These are phyloP conservation scores for Heliconius charithonia DNA, from an alignment of 2,888 invertebrate species.

Conservation along the genomic window DNA sequence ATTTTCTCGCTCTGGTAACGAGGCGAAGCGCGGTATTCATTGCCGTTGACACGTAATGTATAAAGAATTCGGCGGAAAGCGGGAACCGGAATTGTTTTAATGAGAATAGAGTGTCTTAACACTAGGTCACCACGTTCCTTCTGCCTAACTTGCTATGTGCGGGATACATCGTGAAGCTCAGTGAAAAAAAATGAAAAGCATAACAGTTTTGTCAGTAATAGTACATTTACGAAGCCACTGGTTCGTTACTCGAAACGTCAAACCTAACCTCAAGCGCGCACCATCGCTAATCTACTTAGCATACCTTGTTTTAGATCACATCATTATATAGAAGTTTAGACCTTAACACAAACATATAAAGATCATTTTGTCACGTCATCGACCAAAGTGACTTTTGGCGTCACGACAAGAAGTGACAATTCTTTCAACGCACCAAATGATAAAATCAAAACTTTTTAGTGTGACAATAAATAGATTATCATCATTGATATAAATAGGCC, in stretches of 20 bases:
- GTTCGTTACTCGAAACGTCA: conserved; percentile 74
- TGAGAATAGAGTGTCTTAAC: too few species aligned
- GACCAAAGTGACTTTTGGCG: conserved; percentile 74
- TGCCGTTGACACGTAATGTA: too few species aligned
- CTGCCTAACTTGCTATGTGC: too few species aligned
- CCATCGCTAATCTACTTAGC: conserved; percentile 79
- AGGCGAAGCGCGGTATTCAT: too few species aligned
- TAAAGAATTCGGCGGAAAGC: too few species aligned
- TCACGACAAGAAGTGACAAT: conserved; percentile 81
- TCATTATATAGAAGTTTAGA: conserved; percentile 51
- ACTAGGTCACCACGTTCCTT: too few species aligned
- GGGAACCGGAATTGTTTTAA: too few species aligned
- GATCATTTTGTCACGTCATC: conserved; percentile 45
- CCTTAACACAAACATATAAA: conserved; percentile 53
- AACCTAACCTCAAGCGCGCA: conserved; percentile 70
- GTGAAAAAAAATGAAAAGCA: background rate
- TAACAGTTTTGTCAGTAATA: conserved; percentile 50
- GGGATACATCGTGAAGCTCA: too few species aligned
- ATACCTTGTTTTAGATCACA: conserved; percentile 58
- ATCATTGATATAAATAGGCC: conserved; percentile 81
- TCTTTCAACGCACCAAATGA: conserved; percentile 78
- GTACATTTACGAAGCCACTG: conserved; percentile 64
- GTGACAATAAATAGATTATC: conserved; percentile 83
- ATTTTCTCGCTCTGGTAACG: too few species aligned
- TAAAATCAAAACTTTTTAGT: conserved; percentile 82